phyloP scores from a whole-genome alignment of 92 coral and sea anemone species.

The Palythoa grandis region DNA sequence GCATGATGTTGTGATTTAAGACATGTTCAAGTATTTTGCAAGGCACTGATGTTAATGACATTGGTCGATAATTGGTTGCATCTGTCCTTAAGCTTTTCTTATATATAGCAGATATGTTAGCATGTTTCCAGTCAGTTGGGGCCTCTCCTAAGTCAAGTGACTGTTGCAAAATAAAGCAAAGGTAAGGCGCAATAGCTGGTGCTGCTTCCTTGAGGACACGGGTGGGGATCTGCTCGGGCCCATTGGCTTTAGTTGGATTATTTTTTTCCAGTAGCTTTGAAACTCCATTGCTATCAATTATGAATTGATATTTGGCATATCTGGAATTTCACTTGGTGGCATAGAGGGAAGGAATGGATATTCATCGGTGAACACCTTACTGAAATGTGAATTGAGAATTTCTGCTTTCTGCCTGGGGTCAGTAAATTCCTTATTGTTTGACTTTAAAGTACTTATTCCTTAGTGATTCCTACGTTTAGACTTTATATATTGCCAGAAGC shows the following conservation, averaged over 20 bases:
- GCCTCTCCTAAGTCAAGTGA: conserved; percentile 35
- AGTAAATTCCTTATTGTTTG: background rate
- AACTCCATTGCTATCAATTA: conserved; percentile 27
- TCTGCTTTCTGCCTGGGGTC: background rate
- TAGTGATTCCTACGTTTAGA: background rate
- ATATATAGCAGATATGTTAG: conserved; percentile 19
- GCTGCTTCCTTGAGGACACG: conserved; percentile 37
- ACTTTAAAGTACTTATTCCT: background rate
- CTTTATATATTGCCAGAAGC: background rate
- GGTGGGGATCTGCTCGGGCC: background rate
- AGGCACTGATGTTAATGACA: background rate
- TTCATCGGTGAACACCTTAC: background rate
- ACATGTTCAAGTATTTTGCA: background rate
- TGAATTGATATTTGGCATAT: conserved; percentile 14
- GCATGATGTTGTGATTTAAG: background rate
- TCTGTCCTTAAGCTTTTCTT: conserved; percentile 5
- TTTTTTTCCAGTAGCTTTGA: conserved; percentile 13
- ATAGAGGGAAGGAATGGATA: background rate
- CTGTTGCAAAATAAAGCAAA: conserved; percentile 46
- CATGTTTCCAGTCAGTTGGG: conserved; percentile 49
- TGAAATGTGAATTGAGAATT: background rate
- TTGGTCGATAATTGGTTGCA: background rate
- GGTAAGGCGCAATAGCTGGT: conserved; percentile 34
- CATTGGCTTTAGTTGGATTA: background rate
- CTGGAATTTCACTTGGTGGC: conserved; percentile 23